phyloP scores from a whole-genome alignment of 2,113 vertebrate species.

The Megaceryle maxima region DNA sequence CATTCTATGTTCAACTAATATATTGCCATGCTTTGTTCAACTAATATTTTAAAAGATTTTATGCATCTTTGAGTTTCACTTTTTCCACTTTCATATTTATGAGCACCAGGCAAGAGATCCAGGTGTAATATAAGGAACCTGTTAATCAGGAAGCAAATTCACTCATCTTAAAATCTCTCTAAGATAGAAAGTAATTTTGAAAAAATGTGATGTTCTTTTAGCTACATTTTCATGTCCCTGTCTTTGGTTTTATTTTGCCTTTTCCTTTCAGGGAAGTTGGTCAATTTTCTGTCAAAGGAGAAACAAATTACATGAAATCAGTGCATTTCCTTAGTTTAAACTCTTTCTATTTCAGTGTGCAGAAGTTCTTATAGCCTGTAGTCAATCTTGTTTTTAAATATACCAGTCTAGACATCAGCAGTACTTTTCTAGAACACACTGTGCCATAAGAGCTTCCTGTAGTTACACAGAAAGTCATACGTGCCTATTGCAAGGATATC shows the following conservation, averaged over 20 bases:
- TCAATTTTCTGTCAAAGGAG: neutral
- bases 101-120: neutral
- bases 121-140: neutral
- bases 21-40: neutral
- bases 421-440: neutral
- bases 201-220: neutral
- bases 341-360: neutral
- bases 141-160: neutral
- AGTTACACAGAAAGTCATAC: neutral
- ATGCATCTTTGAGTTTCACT: neutral
- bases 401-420: neutral
- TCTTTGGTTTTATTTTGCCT: neutral
- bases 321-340: neutral
- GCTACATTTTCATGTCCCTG: neutral
- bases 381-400: constrained; percentile 20
- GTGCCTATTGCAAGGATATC: neutral
- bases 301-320: neutral
- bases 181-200: neutral
- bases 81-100: neutral
- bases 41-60: neutral
- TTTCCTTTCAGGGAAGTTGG: neutral
- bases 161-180: neutral
- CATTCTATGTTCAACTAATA: neutral
- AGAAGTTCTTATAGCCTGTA: neutral
- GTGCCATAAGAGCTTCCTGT: neutral